phyloP scores from a whole-genome alignment of 2,888 invertebrate genomes.

The Dicyrtoma fusca region DNA sequence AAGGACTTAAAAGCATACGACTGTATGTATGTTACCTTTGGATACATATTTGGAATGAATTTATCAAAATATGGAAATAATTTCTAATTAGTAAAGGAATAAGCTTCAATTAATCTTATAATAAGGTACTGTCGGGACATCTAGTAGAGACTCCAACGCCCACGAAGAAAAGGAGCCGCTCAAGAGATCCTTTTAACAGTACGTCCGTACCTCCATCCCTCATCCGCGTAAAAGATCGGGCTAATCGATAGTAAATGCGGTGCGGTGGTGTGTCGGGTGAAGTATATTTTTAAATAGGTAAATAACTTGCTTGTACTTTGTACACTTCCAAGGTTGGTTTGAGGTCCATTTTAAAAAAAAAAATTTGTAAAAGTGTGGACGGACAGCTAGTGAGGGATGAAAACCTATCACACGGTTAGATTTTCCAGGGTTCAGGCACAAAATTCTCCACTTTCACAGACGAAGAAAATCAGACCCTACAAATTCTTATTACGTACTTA shows the following conservation, averaged over 20 bases:
- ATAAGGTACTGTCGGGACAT: not conserved
- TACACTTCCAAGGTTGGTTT: not conserved
- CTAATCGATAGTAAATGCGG: not conserved
- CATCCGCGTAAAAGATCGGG: not conserved
- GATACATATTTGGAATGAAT: too few species aligned
- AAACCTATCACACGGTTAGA: not conserved
- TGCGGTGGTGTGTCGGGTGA: not conserved
- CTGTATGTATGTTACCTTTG: too few species aligned
- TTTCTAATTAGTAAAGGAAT: too few species aligned
- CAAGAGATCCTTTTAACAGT: not conserved
- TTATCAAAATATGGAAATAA: too few species aligned
- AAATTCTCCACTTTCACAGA: too few species aligned
- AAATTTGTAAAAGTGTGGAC: conserved; percentile 10
- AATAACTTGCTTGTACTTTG: too few species aligned
- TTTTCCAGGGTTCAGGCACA: too few species aligned
- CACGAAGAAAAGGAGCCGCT: not conserved
- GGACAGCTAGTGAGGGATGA: conserved; percentile 1
- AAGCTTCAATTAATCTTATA: conserved; percentile 11
- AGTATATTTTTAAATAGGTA: not conserved
- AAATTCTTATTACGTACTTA: too few species aligned
- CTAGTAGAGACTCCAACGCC: not conserved
- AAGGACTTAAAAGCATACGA: too few species aligned
- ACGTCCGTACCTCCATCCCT: not conserved
- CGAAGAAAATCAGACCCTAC: too few species aligned
- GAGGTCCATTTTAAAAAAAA: not conserved